Evolutionary conservation across 53 echinoderm and acorn worm species (phyloP), one percentile per base, ranked within the genome.

Genomic region (Stichopus horrens): DNA sequence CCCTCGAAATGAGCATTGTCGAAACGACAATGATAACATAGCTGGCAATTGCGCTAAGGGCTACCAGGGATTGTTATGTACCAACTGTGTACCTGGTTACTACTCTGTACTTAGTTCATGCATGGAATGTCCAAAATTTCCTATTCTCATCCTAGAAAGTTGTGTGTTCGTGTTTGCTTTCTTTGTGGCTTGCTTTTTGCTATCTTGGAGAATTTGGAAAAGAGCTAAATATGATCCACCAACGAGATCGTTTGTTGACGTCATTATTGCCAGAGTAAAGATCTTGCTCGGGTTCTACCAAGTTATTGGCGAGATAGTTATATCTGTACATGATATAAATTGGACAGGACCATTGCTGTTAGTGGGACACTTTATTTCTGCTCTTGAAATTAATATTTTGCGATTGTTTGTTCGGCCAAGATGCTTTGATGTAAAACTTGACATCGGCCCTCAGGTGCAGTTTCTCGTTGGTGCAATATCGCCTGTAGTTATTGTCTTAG

Each of bases 251-350:
- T 5, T 20, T 7, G 7, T 75, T n/a, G 74, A 87, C 23, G 75
- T 87, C 13, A 9, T 85, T 6, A 19, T 85, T 19, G 21, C 87
- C 54, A 87, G 74, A 9, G 22, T 54, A 60, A 83, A 83, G 19
- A 83, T 83, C 16, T 37, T 83, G 77, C 77, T 76, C 54, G 83
- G 74, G 11, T 56, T 75, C 55, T 87, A 87, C n/a, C 87, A 87
- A 55, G 75, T 87, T 20, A 16, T 87, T 16, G 75, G 87, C 16
- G 83, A 83, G 60, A 58, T 83, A 23, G 8, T 83, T 65, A 58
- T 23, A 57, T 60, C 83, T 16, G 19, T 85, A 11, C 85, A 67
- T 85, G 23, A 85, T 2, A 59, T 85, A 5, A 63, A 85, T 14
- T 85, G 85, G 85, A 85, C 23, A 5, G 67, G 37, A 9, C 23